Evolutionary conservation across 2,888 invertebrate species (phyloP).

Genomic region (Colostygia pectinataria): DNA sequence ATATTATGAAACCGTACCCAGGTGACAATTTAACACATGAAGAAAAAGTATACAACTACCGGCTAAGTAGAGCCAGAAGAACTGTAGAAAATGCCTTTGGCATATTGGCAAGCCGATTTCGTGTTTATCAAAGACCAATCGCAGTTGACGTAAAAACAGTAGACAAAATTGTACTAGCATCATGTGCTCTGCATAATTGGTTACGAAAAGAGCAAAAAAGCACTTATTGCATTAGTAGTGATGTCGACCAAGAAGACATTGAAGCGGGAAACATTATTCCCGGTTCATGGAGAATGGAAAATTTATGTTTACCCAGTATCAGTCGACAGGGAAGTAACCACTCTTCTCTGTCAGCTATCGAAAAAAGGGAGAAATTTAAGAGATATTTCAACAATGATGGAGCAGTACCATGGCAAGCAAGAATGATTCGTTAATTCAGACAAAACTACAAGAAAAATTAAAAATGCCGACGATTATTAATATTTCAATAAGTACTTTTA

Average conservation of each 20-base stretch:
- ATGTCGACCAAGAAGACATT: conserved; percentile 22
- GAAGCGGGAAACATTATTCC: conserved; percentile 22
- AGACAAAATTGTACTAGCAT: too few relatives aligned
- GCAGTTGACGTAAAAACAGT: too few relatives aligned
- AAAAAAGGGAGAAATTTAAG: conserved; percentile 19
- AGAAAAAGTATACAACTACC: conserved; percentile 27
- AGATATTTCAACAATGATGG: conserved; percentile 17
- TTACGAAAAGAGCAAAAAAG: conserved; percentile 3
- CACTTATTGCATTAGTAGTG: conserved; percentile 23
- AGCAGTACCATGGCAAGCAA: conserved; percentile 24
- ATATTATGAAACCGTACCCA: conserved; percentile 27
- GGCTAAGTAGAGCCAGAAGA: conserved; percentile 26
- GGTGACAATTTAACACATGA: too few relatives aligned
- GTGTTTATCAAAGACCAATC: not conserved
- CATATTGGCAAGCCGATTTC: too few relatives aligned
- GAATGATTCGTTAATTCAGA: conserved; percentile 13
- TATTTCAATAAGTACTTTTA: conserved; percentile 22
- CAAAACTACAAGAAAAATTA: conserved; percentile 3
- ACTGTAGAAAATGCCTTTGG: too few relatives aligned
- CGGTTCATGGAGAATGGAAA: conserved; percentile 25
- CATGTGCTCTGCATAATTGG: not conserved
- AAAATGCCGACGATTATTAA: conserved; percentile 20
- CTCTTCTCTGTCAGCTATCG: conserved; percentile 23
- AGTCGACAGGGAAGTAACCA: conserved; percentile 23
- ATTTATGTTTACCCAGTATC: conserved; percentile 23